Evolutionary conservation across 2,888 invertebrate genomes (phyloP), one percentile per base, ranked within the genome.

Genomic region (Hypomecis punctinalis): DNA sequence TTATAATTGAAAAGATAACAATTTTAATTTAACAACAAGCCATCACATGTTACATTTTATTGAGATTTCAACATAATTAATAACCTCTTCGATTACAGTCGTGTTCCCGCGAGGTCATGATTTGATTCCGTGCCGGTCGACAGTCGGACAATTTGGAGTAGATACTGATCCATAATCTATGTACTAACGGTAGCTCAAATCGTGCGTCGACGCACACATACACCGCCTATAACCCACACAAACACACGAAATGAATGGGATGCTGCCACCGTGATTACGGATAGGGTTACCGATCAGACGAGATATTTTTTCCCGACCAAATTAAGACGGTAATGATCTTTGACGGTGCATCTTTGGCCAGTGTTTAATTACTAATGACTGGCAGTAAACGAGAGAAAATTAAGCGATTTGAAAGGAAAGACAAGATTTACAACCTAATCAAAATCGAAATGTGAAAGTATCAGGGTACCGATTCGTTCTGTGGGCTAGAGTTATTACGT

Each of bases 181-280:
- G 74, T 60, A 61, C 51, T 88, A 86, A 85, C 85, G 84, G 87
- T 85, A 85, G 86, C 86, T 80, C 76, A 72, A 78, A 77, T 77
- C 75, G 72, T 75, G 74, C 76, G 75, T 79, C 75, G 75, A 72
- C 60, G 70, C 73, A 74, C 71, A 75, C 71, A 71, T 64, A 64
- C 71, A 72, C 62, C 59, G 65, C 63, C 33, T 49, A 23, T 59
- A 63, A 69, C 71, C 67, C 73, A 70, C 67, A 71, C 68, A 64
- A 37, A 43, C 62, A 82, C 81, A 63, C 68, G 67, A 72, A 82
- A 88, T 89, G 89, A 90, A 90, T 90, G 89, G 84, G 89, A 87
- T 83, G 84, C 86, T 84, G 85, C 87, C 83, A 82, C 56, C 56
- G 77, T 81, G 77, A 82, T 82, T 81, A 79, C 57, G 64, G 69